Evolutionary conservation across 2,113 vertebrate species (phyloP).

Genomic region (Trachemys scripta): DNA sequence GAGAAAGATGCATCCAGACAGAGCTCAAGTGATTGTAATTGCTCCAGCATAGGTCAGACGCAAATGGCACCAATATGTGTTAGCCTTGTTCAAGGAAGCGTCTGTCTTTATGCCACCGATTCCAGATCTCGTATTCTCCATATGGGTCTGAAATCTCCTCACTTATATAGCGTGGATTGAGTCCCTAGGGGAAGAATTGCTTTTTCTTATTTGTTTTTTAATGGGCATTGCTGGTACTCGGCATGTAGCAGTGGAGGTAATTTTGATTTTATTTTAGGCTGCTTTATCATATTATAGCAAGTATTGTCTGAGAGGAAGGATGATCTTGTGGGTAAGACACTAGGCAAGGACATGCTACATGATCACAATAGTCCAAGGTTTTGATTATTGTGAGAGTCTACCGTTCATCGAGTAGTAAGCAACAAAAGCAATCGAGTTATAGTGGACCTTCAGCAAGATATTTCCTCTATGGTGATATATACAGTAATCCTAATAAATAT

Average conservation of each 20-base stretch:
- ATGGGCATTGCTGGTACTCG: not conserved
- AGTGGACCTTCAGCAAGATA: not conserved
- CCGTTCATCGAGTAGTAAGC: slow-evolving; percentile 16
- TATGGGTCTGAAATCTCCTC: not conserved
- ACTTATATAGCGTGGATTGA: not conserved
- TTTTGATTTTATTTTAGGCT: not conserved
- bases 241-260: not conserved
- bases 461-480: not conserved
- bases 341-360: not conserved
- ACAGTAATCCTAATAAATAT: not conserved
- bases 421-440: slow-evolving; percentile 6
- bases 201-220: not conserved
- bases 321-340: not conserved
- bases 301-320: not conserved
- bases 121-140: not conserved
- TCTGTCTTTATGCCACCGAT: not conserved
- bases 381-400: not conserved
- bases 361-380: not conserved
- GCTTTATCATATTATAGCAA: not conserved
- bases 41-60: not conserved
- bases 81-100: not conserved
- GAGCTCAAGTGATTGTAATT: not conserved
- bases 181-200: not conserved
- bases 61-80: not conserved
- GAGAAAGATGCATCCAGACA: not conserved